Percentiles rank a stretch among this genome's conserved stretches.
phyloP scores from a whole-genome alignment of 2,888 invertebrate genomes.

The Melikaiella ostensackeni region DNA sequence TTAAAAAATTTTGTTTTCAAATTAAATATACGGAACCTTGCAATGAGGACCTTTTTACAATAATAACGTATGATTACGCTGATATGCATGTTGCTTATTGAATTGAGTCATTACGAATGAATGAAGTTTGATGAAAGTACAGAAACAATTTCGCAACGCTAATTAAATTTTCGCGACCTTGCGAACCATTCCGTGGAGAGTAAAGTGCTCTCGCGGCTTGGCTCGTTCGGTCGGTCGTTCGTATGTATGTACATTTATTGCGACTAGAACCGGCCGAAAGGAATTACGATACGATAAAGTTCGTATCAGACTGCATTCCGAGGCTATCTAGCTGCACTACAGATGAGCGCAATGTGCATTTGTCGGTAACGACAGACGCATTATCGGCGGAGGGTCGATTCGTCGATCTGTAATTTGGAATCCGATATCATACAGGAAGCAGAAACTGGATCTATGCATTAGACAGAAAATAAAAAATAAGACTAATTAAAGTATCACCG shows the following conservation, averaged over 20 bases:
- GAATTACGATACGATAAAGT: slow-evolving; percentile 68
- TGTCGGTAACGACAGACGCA: slow-evolving; percentile 39
- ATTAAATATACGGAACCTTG: too few species aligned
- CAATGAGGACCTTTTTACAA: too few species aligned
- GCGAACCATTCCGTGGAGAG: slow-evolving; percentile 15
- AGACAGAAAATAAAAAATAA: neutral
- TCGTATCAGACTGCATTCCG: slow-evolving; percentile 65
- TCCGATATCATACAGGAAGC: slow-evolving; percentile 41
- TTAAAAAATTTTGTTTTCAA: too few species aligned
- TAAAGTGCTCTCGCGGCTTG: neutral
- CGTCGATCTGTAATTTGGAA: slow-evolving; percentile 30
- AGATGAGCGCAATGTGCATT: slow-evolving; percentile 56
- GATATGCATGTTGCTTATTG: neutral
- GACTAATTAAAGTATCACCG: neutral
- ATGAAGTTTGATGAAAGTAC: slow-evolving; percentile 17
- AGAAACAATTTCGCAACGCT: slow-evolving; percentile 17
- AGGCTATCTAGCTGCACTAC: slow-evolving; percentile 57
- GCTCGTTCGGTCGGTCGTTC: neutral
- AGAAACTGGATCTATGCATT: slow-evolving; percentile 18
- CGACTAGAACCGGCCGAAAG: slow-evolving; percentile 60
- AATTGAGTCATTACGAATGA: slow-evolving; percentile 11
- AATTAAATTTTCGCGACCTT: slow-evolving; percentile 37
- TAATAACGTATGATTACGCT: too few species aligned
- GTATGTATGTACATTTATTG: slow-evolving; percentile 47
- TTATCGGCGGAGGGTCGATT: slow-evolving; percentile 31